A percentile compares a stretch with the other conserved stretches of the same genome.
Conservation (phyloP, 2,797 vertebrate genomes). For the Falco biarmicus region DNA sequence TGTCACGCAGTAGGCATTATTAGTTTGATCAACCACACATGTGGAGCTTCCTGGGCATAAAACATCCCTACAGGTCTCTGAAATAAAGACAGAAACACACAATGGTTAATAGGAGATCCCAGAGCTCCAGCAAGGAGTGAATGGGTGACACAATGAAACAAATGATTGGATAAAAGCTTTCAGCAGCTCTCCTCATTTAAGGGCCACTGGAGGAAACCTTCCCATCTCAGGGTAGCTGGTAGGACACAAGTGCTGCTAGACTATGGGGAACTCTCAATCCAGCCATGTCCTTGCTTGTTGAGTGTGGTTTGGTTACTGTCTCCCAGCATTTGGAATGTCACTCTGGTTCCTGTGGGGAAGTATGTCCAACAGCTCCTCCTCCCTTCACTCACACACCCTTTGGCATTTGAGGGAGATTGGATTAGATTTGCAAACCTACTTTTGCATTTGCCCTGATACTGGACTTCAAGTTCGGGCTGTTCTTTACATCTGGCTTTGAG, state of each 20-base stretch:
- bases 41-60: conserved; percentile 94
- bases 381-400: neutral
- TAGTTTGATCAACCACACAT: conserved; percentile 98
- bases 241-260: neutral
- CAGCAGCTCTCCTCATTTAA: neutral
- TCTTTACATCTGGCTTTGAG: conserved; percentile 97
- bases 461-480: conserved; percentile 93
- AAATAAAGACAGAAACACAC: conserved; percentile 54
- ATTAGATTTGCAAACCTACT: conserved; percentile 83
- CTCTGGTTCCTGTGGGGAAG: neutral
- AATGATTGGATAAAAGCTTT: neutral
- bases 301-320: neutral
- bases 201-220: neutral
- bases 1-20: conserved; percentile 97
- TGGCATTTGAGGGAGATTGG: neutral
- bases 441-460: conserved; percentile 99
- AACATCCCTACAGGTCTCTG: conserved; percentile 97
- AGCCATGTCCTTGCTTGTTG: neutral
- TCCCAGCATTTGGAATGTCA: neutral
- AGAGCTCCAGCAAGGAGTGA: neutral
- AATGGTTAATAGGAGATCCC: neutral
- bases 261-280: neutral
- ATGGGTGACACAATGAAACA: neutral
- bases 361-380: neutral
- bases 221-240: neutral